Conservation (phyloP, 2,888 invertebrate species). For the Trichopoda pennipes region DNA sequence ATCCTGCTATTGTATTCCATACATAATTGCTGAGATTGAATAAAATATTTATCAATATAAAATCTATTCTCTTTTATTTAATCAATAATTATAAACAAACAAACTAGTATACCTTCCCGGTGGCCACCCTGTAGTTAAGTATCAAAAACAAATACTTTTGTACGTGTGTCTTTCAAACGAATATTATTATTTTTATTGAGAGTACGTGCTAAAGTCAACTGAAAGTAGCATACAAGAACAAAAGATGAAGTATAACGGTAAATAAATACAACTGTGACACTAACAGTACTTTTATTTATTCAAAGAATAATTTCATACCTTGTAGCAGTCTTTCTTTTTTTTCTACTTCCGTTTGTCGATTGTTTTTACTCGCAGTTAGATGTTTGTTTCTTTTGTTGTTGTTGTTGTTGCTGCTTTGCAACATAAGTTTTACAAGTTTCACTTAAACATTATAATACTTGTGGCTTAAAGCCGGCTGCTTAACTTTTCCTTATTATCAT, state of each 20-base stretch:
- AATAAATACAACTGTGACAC: constrained; percentile 11
- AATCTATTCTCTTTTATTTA: too few relatives aligned
- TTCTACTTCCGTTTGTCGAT: constrained; percentile 45
- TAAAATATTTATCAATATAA: too few relatives aligned
- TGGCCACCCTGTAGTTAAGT: too few relatives aligned
- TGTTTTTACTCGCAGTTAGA: too few relatives aligned
- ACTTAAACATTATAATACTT: constrained; percentile 25
- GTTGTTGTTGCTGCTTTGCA: constrained; percentile 43
- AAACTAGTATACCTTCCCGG: too few relatives aligned
- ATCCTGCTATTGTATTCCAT: too few relatives aligned
- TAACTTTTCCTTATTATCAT: constrained; percentile 25
- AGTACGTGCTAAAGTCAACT: constrained; percentile 58
- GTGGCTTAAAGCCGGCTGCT: constrained; percentile 8
- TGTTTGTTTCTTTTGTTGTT: too few relatives aligned
- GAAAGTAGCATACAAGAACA: constrained; percentile 6
- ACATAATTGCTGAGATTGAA: too few relatives aligned
- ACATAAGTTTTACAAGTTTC: neutral
- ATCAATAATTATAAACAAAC: too few relatives aligned
- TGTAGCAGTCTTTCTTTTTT: constrained; percentile 25
- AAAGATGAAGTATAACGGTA: constrained; percentile 24
- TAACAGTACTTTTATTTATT: constrained; percentile 3
- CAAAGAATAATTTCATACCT: constrained; percentile 27
- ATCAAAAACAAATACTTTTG: constrained; percentile 54
- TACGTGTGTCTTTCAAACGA: constrained; percentile 50
- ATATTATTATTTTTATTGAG: constrained; percentile 54